These are phyloP conservation scores for Zapornia atra DNA, from an alignment of 2,113 vertebrate species.

Conservation along the genomic window DNA sequence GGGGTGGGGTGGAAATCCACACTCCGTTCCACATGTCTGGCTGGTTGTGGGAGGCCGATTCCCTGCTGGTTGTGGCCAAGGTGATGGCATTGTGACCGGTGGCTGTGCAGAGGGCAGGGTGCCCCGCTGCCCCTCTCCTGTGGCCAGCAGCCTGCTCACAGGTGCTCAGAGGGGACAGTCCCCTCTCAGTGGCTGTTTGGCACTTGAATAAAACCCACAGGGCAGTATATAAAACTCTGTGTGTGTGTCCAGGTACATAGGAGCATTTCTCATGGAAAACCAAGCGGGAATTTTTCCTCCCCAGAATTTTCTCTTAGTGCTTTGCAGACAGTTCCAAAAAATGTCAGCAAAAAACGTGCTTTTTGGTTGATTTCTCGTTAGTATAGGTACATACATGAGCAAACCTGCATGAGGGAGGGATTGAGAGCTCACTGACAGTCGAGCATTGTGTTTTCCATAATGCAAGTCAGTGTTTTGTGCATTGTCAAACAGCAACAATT, in stretches of 20 bases:
- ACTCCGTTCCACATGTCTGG: accelerated
- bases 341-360: neutral
- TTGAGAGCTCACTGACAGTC: neutral
- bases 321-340: neutral
- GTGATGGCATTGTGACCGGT: neutral
- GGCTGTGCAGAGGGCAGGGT: accelerated
- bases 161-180: neutral
- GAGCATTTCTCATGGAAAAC: neutral
- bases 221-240: accelerated
- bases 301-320: neutral
- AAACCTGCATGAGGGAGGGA: neutral
- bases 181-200: neutral
- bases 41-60: neutral
- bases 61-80: neutral
- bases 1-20: neutral
- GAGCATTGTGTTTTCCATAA: neutral
- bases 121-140: neutral
- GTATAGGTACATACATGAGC: neutral
- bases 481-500: neutral
- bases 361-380: neutral
- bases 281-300: neutral
- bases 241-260: accelerated
- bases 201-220: neutral
- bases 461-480: neutral
- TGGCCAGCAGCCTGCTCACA: accelerated